phyloP scores from a whole-genome alignment of 2,113 vertebrate genomes.

The Orcinus orca region DNA sequence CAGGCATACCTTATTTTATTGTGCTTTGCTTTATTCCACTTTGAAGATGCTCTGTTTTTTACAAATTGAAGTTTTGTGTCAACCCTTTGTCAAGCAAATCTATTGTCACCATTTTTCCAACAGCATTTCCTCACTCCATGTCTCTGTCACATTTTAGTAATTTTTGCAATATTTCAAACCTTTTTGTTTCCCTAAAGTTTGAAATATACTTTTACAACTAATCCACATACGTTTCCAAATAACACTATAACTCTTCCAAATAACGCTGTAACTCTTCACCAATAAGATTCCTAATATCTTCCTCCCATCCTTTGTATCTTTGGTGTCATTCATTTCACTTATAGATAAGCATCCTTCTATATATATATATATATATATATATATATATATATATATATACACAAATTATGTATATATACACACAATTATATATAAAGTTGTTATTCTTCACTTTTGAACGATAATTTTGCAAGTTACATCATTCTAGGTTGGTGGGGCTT shows the following conservation, averaged over 20 bases:
- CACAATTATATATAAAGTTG: neutral
- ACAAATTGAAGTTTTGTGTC: no score
- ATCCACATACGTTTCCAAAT: neutral
- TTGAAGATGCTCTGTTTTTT: no score
- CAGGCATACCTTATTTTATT: no score
- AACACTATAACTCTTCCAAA: neutral
- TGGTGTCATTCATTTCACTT: neutral
- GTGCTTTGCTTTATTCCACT: no score
- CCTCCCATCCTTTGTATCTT: neutral
- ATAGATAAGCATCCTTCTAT: neutral
- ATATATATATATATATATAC: no score
- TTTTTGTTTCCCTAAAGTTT: neutral
- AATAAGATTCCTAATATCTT: neutral
- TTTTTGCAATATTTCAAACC: no score
- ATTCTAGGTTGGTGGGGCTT: neutral
- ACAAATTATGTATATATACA: no score
- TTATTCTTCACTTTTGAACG: neutral
- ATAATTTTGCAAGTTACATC: neutral
- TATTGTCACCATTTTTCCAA: no score
- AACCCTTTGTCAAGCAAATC: no score
- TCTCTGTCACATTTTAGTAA: no score
- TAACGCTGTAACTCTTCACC: neutral
- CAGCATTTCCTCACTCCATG: no score
- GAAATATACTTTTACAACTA: neutral
- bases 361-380: no score